phyloP scores from a whole-genome alignment of 64 coral and sea anemone species.

The Cladopsammia gracilis region DNA sequence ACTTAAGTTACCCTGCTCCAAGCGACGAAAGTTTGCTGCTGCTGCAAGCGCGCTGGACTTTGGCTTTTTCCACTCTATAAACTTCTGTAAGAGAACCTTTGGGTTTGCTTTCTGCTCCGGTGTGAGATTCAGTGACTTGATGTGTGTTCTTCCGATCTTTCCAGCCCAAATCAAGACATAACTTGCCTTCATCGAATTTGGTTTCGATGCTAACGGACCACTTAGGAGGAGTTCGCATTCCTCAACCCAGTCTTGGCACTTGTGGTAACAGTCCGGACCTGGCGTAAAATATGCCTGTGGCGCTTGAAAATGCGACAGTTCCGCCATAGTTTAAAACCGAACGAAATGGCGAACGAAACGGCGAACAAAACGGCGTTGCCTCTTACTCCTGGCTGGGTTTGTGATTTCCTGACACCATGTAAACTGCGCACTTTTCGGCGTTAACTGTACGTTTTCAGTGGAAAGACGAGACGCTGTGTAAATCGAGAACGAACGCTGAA shows the following conservation, averaged over 20 bases:
- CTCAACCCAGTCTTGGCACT: background rate
- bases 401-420: slow-evolving; percentile 2
- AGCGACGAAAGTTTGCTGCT: background rate
- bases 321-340: background rate
- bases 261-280: background rate
- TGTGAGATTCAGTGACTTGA: background rate
- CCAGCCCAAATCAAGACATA: background rate
- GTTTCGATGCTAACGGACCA: background rate
- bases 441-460: too few species aligned
- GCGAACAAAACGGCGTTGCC: background rate
- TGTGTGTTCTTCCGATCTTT: slow-evolving; percentile 1
- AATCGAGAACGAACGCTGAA: too few species aligned
- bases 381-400: background rate
- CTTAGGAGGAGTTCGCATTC: background rate
- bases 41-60: background rate
- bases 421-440: background rate
- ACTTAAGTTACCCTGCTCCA: background rate
- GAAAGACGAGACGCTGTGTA: too few species aligned
- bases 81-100: background rate
- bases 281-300: background rate
- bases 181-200: background rate
- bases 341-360: background rate
- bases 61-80: background rate
- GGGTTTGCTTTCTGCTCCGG: background rate
- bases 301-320: background rate